A percentile compares a stretch with the other conserved stretches of the same genome.
Conservation (phyloP, 2,113 vertebrate species). For the Ibidorhyncha struthersii region DNA sequence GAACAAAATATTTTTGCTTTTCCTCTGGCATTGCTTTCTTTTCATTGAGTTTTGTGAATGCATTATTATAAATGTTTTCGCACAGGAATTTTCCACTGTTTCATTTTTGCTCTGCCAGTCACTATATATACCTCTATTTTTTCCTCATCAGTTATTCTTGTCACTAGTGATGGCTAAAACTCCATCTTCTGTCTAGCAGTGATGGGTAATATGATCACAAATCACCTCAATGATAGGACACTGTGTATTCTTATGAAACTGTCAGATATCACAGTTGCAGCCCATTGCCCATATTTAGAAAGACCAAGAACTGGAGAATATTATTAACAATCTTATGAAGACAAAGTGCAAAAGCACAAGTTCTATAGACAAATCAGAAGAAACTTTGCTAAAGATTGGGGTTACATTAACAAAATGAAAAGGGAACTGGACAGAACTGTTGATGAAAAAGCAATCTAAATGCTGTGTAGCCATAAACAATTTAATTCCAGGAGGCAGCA, state of each 20-base stretch:
- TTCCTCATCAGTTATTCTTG: neutral
- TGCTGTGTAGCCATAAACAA: neutral
- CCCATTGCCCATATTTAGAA: neutral
- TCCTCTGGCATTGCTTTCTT: neutral
- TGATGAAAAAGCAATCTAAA: neutral
- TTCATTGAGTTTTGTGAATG: neutral
- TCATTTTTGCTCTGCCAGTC: neutral
- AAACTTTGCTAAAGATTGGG: neutral
- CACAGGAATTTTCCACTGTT: neutral
- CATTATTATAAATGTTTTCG: neutral
- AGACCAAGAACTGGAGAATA: neutral
- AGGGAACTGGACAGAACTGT: neutral
- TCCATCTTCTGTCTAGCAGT: neutral
- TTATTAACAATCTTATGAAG: neutral
- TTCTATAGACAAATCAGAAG: neutral
- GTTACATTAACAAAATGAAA: neutral
- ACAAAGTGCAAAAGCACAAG: neutral
- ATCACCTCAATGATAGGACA: neutral
- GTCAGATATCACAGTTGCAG: neutral
- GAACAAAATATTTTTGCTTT: neutral
- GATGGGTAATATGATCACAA: neutral
- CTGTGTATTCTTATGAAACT: neutral
- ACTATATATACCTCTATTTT: neutral
- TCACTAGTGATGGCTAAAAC: neutral
- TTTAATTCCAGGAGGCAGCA: neutral